These are phyloP conservation scores for Grammomys dolichurus DNA, from an alignment of 2,113 vertebrate species.

Conservation along the genomic window DNA sequence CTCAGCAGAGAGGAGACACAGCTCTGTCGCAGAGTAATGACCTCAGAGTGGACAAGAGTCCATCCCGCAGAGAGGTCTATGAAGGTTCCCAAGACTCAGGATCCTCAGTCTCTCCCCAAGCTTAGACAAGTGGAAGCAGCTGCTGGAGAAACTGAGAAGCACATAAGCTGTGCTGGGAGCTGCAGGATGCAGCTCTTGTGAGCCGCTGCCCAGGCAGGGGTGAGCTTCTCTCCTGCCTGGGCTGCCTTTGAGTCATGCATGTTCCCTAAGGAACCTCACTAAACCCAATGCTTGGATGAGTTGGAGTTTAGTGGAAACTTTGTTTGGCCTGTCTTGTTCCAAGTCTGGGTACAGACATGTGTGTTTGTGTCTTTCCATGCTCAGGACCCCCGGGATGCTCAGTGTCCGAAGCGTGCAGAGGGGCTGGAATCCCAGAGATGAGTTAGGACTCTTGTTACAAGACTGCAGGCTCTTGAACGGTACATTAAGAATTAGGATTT, in stretches of 20 bases:
- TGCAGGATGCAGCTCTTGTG: neutral
- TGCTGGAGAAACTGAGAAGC: neutral
- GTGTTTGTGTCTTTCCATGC: too few relatives aligned
- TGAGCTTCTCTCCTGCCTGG: neutral
- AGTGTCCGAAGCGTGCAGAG: rapidly evolving
- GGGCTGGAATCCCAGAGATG: rapidly evolving
- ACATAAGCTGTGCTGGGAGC: too few relatives aligned
- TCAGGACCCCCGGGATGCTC: neutral
- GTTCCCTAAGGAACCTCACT: neutral
- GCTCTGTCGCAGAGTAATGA: neutral
- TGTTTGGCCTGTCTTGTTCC: neutral
- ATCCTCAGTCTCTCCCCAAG: too few relatives aligned
- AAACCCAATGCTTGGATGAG: neutral
- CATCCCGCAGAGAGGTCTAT: neutral
- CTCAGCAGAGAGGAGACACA: neutral
- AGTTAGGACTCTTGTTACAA: rapidly evolving
- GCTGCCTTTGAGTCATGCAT: neutral
- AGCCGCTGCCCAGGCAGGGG: neutral
- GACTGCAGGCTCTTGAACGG: neutral
- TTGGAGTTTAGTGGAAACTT: too few relatives aligned
- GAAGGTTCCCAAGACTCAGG: neutral
- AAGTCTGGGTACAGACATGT: neutral
- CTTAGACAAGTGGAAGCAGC: neutral
- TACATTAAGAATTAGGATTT: neutral
- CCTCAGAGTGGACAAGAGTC: neutral